Evolutionary conservation across 2,797 vertebrate species (phyloP).

Genomic region (Mallotus villosus): DNA sequence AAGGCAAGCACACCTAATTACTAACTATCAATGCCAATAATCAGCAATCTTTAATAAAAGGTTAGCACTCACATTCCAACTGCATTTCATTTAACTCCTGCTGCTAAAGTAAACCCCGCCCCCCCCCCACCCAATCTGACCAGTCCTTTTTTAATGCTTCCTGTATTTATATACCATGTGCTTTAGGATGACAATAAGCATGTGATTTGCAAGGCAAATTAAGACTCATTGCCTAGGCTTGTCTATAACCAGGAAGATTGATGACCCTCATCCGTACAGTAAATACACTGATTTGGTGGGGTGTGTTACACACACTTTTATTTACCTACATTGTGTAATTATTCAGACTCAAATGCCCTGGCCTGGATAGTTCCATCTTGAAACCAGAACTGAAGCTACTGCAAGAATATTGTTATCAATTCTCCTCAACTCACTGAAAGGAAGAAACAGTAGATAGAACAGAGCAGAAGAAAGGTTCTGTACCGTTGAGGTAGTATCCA

Average conservation of each 20-base stretch:
- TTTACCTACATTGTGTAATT: too few relatives aligned
- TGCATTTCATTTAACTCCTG: too few relatives aligned
- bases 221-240: constrained; percentile 27
- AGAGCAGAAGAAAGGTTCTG: background rate
- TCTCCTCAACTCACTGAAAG: too few relatives aligned
- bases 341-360: too few relatives aligned
- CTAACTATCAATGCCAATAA: too few relatives aligned
- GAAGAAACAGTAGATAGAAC: too few relatives aligned
- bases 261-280: constrained; percentile 2
- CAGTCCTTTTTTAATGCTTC: constrained; percentile 50
- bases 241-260: constrained; percentile 37
- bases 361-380: background rate
- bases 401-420: too few relatives aligned
- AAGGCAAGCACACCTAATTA: too few relatives aligned
- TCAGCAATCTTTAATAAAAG: too few relatives aligned
- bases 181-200: constrained; percentile 40
- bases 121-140: constrained; percentile 14
- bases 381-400: background rate
- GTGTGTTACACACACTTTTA: too few relatives aligned
- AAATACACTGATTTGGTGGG: background rate
- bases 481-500: constrained; percentile 77
- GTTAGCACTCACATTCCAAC: too few relatives aligned
- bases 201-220: constrained; percentile 68
- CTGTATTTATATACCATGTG: constrained; percentile 55
- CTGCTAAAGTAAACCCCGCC: too few relatives aligned